Evolutionary conservation across 2,113 vertebrate genomes (phyloP), one percentile per base, ranked within the genome.

Genomic region (Phasianus colchicus): DNA sequence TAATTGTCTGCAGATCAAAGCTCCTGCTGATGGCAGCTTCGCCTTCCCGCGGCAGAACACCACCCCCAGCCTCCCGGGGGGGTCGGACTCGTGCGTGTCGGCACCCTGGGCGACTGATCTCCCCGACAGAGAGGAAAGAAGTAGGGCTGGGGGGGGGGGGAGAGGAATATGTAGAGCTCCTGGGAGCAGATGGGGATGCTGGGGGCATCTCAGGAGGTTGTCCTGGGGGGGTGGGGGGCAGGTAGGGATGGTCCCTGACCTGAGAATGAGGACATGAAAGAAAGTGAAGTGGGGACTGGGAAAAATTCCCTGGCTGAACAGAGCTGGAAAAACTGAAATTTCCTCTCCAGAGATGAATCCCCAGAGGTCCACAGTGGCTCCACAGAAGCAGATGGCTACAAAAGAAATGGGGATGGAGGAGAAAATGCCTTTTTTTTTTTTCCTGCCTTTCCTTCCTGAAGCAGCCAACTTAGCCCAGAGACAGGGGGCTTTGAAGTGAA

Each of bases 1-100:
- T 91, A 91, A 95, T 96, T 95, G 95, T 97, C 96, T 97, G 82
- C 27, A 97, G 96, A 96, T 96, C 95, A 96, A 96, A 96, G 96
- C 69, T 0, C 27, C 38, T 71, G 95, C 92, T 95, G 91, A 92
- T 95, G 96, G 94, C 96, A 96, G 92, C 95, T 95, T 94, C 75
- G 94, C 89, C 96, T 95, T 74, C 95, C 47, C 3, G 7, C 61
- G 84, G 93, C 83, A 91, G 60, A 93, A 88, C 95, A 55, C 71
- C 96, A 82, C 91, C 89, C 96, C 93, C 89, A 88, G 87, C 94
- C 85, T 95, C 94, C 93, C 89, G 0, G 47, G 89, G 87, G 94
- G 93, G 91, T 60, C 57, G 86, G 83, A 91, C 77, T 77, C 9
- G n/a, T 88, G 88, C 27, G 9, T 67, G 85, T 74, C 69, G 61